Conservation (phyloP, 2,113 vertebrate species). For the Cryptotis parvus region DNA sequence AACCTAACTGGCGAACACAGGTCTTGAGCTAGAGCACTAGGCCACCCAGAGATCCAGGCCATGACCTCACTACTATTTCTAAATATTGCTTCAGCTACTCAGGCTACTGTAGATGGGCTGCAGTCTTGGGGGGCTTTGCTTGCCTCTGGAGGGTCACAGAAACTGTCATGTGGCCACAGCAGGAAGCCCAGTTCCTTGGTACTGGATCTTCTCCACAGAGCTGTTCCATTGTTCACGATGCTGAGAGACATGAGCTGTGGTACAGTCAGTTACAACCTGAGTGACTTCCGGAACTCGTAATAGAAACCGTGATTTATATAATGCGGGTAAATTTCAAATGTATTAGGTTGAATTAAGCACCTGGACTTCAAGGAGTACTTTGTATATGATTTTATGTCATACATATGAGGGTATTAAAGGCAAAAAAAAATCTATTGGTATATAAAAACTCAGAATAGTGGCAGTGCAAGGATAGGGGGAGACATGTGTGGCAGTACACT, state of each 20-base stretch:
- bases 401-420: background rate
- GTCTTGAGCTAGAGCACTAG: too few species aligned
- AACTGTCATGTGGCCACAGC: background rate
- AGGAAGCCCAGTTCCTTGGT: background rate
- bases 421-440: background rate
- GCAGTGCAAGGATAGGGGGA: background rate
- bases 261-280: too few species aligned
- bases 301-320: background rate
- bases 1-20: too few species aligned
- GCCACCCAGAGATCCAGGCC: too few species aligned
- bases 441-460: background rate
- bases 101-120: background rate
- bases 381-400: background rate
- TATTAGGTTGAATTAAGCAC: background rate
- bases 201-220: accelerated
- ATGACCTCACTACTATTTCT: background rate
- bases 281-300: background rate
- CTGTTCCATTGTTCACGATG: background rate
- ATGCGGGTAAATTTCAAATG: background rate
- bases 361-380: background rate
- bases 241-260: background rate
- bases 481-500: too few species aligned
- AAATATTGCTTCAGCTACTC: background rate
- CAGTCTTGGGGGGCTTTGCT: background rate
- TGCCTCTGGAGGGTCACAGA: background rate